Conservation (phyloP, 2,113 vertebrate species). For the Catagonus wagneri region DNA sequence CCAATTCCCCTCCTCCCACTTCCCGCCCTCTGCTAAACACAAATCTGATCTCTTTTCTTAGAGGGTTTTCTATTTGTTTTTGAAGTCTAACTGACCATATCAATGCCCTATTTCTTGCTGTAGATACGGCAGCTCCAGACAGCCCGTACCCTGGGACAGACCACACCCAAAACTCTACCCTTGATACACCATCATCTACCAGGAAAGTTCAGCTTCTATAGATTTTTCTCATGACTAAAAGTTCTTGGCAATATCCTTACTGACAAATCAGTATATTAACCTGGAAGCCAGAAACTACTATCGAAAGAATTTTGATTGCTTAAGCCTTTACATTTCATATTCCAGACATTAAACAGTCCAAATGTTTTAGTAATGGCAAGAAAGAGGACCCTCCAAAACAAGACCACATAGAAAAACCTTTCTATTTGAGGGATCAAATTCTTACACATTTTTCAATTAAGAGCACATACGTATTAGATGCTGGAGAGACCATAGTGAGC, state of each 20-base stretch:
- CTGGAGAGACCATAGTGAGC: not conserved
- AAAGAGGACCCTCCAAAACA: not conserved
- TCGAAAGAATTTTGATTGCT: not conserved
- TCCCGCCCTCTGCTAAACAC: no score
- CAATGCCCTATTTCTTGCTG: not conserved
- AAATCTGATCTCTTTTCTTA: not conserved
- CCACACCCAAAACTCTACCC: not conserved
- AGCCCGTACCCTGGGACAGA: not conserved
- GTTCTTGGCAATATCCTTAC: conserved; percentile 1
- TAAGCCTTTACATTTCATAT: not conserved
- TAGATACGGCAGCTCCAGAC: not conserved
- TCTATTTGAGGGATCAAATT: not conserved
- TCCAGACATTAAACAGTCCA: not conserved
- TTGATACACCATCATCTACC: not conserved
- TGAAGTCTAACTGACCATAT: not conserved
- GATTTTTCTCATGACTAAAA: not conserved
- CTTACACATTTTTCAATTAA: not conserved
- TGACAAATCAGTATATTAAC: not conserved
- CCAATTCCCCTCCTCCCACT: no score
- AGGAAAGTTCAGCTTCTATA: not conserved
- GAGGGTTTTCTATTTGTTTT: not conserved
- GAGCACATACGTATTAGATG: not conserved
- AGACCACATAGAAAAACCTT: not conserved
- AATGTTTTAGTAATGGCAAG: not conserved
- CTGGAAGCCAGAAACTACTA: conserved; percentile 18